These are phyloP conservation scores for Watsonalla binaria DNA, from an alignment of 2,888 invertebrate species.

Conservation along the genomic window DNA sequence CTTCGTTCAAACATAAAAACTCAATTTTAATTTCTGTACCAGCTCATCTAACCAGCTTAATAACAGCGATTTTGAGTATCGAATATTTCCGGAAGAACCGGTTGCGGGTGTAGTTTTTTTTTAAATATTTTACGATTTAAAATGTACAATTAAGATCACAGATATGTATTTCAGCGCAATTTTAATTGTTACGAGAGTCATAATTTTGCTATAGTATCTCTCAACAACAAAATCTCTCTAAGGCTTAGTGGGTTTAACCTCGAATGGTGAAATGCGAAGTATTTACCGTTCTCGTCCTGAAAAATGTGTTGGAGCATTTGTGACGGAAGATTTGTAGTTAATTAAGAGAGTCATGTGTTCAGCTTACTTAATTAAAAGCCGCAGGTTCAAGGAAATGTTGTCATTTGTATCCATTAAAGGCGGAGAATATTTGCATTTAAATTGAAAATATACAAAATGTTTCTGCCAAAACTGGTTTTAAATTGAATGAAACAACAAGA, in stretches of 20 bases:
- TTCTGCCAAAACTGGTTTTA: neutral
- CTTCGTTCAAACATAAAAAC: no score
- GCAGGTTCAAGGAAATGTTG: neutral
- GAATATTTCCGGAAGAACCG: no score
- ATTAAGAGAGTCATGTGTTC: slow-evolving; percentile 6
- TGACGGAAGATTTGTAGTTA: slow-evolving; percentile 5
- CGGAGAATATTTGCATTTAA: slow-evolving; percentile 2
- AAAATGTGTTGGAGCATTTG: neutral
- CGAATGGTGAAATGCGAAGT: neutral
- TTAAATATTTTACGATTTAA: no score
- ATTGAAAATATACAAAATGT: neutral
- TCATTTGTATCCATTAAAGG: slow-evolving; percentile 1
- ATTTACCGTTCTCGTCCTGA: neutral
- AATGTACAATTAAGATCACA: no score
- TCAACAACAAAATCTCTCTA: neutral
- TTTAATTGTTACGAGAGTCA: no score
- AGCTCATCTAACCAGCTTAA: no score
- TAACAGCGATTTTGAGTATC: no score
- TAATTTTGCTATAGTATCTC: no score
- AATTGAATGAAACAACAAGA: neutral
- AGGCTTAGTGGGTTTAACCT: neutral
- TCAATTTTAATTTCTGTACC: no score
- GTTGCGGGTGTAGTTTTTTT: no score
- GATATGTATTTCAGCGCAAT: no score
- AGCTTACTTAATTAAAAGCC: slow-evolving; percentile 5